Evolutionary conservation across 2,797 vertebrate genomes (phyloP).

Genomic region (Eupleurogrammus muticus): DNA sequence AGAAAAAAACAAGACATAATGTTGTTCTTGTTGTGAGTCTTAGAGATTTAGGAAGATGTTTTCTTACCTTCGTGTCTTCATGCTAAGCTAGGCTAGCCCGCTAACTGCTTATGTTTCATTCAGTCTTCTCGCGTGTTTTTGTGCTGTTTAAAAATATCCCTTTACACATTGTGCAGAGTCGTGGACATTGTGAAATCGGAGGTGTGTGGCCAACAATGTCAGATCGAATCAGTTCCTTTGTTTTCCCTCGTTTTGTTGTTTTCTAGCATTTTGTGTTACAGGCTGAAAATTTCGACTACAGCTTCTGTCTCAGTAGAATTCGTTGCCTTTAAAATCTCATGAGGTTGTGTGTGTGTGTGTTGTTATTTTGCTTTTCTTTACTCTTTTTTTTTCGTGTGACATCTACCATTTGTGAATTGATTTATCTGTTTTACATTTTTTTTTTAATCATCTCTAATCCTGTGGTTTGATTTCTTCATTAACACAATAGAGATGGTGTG

Average conservation of each 20-base stretch:
- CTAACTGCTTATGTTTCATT: not conserved
- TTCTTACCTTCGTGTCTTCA: not conserved
- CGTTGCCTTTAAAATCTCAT: constrained; percentile 39
- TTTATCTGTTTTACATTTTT: constrained; percentile 20
- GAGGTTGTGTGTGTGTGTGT: constrained; percentile 8
- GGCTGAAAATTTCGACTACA: not conserved
- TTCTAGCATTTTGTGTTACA: constrained; percentile 2
- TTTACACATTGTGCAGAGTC: constrained; percentile 16
- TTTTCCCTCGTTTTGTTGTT: too few relatives aligned
- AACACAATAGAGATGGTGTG: not conserved
- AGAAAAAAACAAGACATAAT: not conserved
- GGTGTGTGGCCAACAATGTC: constrained; percentile 48
- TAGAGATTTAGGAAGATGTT: too few relatives aligned
- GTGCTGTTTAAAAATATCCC: not conserved
- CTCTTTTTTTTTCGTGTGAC: not conserved
- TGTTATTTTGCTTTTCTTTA: not conserved
- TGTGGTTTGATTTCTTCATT: constrained; percentile 13
- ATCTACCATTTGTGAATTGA: constrained; percentile 4
- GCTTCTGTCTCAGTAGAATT: constrained; percentile 5
- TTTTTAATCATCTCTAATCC: constrained; percentile 2
- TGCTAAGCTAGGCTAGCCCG: constrained; percentile 7
- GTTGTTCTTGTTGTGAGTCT: not conserved
- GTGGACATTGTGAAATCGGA: constrained; percentile 45
- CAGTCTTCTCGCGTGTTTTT: not conserved
- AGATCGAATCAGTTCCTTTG: constrained; percentile 36